phyloP scores from a whole-genome alignment of 2,797 vertebrate species.

The Champsocephalus esox region DNA sequence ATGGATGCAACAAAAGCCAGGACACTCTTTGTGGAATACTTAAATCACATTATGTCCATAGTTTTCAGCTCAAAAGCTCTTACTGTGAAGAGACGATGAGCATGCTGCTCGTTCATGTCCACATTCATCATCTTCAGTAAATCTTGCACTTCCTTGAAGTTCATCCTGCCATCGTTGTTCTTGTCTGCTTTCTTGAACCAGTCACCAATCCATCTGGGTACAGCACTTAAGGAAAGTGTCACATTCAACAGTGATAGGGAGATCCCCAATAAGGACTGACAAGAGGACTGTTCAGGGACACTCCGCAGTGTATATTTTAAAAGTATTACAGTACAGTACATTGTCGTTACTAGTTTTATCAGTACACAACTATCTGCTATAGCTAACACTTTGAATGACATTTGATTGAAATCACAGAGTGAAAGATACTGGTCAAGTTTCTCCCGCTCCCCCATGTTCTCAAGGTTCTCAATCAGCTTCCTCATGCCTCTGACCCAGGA shows the following conservation, averaged over 20 bases:
- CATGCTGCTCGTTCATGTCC: conserved; percentile 93
- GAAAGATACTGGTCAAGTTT: conserved; percentile 95
- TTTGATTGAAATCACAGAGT: background rate
- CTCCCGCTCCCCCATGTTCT: conserved; percentile 93
- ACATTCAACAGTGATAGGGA: background rate
- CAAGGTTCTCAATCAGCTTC: conserved; percentile 90
- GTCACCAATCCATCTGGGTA: conserved; percentile 91
- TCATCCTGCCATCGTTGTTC: conserved; percentile 94
- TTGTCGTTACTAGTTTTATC: too few relatives aligned
- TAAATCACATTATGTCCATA: conserved; percentile 1
- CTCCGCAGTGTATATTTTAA: background rate
- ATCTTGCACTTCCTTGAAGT: conserved; percentile 91
- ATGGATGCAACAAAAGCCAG: background rate
- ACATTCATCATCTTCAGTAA: conserved; percentile 96
- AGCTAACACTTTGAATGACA: background rate
- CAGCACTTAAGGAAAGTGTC: conserved; percentile 79
- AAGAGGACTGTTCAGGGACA: background rate
- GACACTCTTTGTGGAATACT: background rate
- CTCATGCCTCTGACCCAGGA: conserved; percentile 91
- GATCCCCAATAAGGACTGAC: too few relatives aligned
- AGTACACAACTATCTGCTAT: too few relatives aligned
- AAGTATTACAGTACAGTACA: background rate
- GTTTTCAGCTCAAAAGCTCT: conserved; percentile 12
- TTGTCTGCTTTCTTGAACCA: conserved; percentile 97
- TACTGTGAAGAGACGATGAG: conserved; percentile 91